Evolutionary conservation across 2,888 invertebrate genomes (phyloP).

Genomic region (Mermis nigrescens): DNA sequence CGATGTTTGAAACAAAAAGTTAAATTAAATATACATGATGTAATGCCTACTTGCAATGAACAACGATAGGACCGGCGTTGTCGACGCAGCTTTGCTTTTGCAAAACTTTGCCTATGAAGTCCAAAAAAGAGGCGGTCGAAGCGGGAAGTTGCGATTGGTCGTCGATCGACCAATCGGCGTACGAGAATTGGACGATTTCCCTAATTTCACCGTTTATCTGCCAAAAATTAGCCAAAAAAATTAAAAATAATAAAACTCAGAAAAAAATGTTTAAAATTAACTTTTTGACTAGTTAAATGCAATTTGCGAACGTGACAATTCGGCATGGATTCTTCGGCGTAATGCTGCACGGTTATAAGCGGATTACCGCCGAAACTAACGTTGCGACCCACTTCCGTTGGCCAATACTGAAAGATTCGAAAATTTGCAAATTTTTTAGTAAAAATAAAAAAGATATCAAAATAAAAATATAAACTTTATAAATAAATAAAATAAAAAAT

Average conservation of each 20-base stretch:
- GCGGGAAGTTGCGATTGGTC: slow-evolving; percentile 16
- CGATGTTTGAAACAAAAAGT: no score
- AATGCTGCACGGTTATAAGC: slow-evolving; percentile 18
- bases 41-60: slow-evolving; percentile 64
- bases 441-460: slow-evolving; percentile 11
- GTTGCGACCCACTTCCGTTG: slow-evolving; percentile 15
- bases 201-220: slow-evolving; percentile 10
- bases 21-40: no score
- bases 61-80: slow-evolving; percentile 58
- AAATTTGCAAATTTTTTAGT: no score
- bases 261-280: slow-evolving; percentile 2
- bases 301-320: slow-evolving; percentile 20
- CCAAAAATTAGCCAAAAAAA: background rate
- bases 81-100: slow-evolving; percentile 23
- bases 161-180: slow-evolving; percentile 20
- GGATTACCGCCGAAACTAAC: slow-evolving; percentile 16
- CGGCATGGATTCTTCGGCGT: slow-evolving; percentile 17
- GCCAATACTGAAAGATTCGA: slow-evolving; percentile 33
- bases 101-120: slow-evolving; percentile 49
- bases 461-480: background rate
- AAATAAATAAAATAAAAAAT: slow-evolving; percentile 12
- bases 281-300: slow-evolving; percentile 15
- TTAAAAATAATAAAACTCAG: background rate
- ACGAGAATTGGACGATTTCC: slow-evolving; percentile 25
- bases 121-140: slow-evolving; percentile 20